phyloP scores from a whole-genome alignment of 2,888 invertebrate species.

The Tachystola acroxantha region DNA sequence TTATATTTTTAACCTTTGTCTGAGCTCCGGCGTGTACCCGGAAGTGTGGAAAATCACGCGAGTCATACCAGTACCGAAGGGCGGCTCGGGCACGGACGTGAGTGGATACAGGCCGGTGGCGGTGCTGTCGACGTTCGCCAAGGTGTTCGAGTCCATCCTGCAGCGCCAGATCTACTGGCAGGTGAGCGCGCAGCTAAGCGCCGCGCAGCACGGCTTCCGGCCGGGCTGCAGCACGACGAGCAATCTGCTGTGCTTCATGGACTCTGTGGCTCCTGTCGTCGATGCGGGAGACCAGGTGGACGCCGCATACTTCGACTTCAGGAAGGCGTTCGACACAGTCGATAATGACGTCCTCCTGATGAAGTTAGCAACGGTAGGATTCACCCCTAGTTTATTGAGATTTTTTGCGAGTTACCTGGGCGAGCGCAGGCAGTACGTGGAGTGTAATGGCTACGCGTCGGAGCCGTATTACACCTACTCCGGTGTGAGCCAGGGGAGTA shows the following conservation, averaged over 20 bases:
- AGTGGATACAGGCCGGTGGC: too few relatives aligned
- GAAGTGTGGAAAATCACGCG: conserved; percentile 11
- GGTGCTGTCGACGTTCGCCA: too few relatives aligned
- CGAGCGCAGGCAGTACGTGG: background rate
- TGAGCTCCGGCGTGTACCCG: conserved; percentile 3
- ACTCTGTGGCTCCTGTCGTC: background rate
- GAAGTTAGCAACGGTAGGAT: background rate
- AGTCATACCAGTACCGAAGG: conserved; percentile 12
- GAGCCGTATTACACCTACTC: background rate
- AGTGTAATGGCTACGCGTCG: background rate
- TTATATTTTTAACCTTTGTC: conserved; percentile 9
- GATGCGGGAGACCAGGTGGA: conserved; percentile 1
- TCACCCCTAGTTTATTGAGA: background rate
- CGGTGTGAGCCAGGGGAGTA: background rate
- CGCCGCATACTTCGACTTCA: conserved; percentile 2
- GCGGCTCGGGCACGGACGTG: conserved; percentile 2
- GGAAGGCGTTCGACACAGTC: background rate
- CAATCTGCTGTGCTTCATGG: background rate
- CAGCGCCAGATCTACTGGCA: conserved; percentile 8
- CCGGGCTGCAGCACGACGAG: conserved; percentile 5
- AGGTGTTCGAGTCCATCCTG: too few relatives aligned
- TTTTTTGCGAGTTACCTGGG: conserved; percentile 1
- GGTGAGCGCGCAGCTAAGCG: conserved; percentile 1
- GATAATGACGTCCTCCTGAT: background rate
- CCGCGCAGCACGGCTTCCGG: conserved; percentile 8